Evolutionary conservation across 2,113 vertebrate genomes (phyloP), one percentile per base, ranked within the genome.

Genomic region (Cercocebus atys): DNA sequence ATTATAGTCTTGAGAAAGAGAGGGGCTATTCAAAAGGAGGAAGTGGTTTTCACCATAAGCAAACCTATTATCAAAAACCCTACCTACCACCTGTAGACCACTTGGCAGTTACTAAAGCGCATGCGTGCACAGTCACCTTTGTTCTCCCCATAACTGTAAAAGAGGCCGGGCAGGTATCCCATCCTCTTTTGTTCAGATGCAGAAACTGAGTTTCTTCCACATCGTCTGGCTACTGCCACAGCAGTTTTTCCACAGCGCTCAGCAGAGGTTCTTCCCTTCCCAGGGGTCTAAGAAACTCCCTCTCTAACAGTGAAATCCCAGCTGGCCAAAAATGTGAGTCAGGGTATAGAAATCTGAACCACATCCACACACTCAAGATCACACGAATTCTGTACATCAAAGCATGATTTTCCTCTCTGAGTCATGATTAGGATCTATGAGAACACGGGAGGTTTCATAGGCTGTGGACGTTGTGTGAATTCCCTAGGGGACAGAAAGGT

Each of bases 191-290:
- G 13, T 12, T 40, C 52, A 47, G 61, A 79, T 14, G 11, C 5
- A 20, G 27, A 80, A 57, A 22, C 16, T 23, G 70, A 8, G 8
- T 57, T 61, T 91, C 83, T 72, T 92, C 43, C 70, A 68, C 6
- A 38, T 57, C 32, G 25, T 47, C 18, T 12, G 17, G 6, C 40
- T 38, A 6, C 25, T 52, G 3, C 20, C 22, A 14, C 73, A 17
- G 6, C 1, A 17, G 25, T 16, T 8, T 8, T 16, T 16, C 25
- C 38, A 12, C n/a, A 22, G 30, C 0, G 0, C 8, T 45, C 35
- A 3, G 25, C 57, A 78, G 23, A 27, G 5, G 2, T 45, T 13
- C 18, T 22, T 27, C 11, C 27, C 25, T 40, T 72, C 20, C 61
- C 17, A 18, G 38, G 50, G 45, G 25, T 16, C 78, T 32, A 45